A percentile compares a stretch with the other conserved stretches of the same genome.
phyloP scores from a whole-genome alignment of 2,113 vertebrate genomes.

The Orientallactaga bullata region DNA sequence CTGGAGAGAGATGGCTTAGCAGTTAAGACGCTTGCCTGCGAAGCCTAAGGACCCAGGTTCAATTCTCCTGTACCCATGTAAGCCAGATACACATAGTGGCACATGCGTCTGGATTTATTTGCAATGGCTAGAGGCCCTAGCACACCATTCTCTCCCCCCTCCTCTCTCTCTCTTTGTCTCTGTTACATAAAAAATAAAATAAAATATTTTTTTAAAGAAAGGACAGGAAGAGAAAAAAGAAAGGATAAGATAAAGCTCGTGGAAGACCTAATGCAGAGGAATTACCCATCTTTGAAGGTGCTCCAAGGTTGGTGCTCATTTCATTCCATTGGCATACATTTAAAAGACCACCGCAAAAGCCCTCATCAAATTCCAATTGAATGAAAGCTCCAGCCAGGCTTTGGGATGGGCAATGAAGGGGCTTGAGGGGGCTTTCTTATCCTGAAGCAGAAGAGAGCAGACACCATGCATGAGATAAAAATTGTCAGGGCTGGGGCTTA shows the following conservation, averaged over 20 bases:
- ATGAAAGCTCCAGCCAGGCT: conserved; percentile 88
- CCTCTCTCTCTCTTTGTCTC: no score
- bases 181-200: no score
- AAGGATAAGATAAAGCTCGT: conserved; percentile 99
- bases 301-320: conserved; percentile 99
- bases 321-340: conserved; percentile 99
- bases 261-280: conserved; percentile 99
- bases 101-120: no score
- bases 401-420: neutral
- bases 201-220: no score
- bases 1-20: no score
- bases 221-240: conserved; percentile 84
- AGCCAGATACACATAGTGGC: no score
- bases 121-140: no score
- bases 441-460: conserved; percentile 56
- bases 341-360: conserved; percentile 96
- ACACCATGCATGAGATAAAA: neutral
- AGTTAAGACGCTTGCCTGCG: no score
- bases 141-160: no score
- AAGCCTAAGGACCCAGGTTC: no score
- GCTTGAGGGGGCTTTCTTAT: conserved; percentile 74
- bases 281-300: conserved; percentile 99
- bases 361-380: conserved; percentile 92
- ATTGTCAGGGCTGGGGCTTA: no score
- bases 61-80: no score